Base-by-base conservation (phyloP, 2,888 invertebrate species). In the Pheosia tremula region DNA sequence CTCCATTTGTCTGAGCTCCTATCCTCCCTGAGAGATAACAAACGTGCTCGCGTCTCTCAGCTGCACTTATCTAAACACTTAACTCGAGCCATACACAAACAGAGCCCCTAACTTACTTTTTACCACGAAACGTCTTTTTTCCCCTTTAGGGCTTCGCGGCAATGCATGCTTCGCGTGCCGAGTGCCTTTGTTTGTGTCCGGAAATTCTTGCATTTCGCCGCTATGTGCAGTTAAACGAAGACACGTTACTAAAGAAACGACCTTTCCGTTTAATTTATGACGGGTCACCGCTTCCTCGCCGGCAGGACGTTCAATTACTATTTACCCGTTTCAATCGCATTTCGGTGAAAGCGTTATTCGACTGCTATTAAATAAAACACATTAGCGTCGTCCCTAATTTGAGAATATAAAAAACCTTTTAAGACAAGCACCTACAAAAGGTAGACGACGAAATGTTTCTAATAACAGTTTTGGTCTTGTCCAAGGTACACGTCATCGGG, bases 401-500 rank as follows among this genome's bases (percentile, higher is more conserved):
- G 67, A 62, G 74, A 73, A 70, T 76, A 81, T 82, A 80, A 84
- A 84, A 86, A 88, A 85, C 85, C 84, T 86, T 86, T 86, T 86
- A 87, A 83, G 89, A 88, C 89, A 84, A 89, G 88, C 82, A 84
- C 86, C 86, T 78, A 75, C 83, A 83, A 81, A 84, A 79, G 83
- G 81, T 83, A 79, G 81, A 83, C 83, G 83, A 87, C 82, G 82
- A 85, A 87, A 83, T 85, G 83, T 85, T 90, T 93, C 91, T 93
- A 93, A 93, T 93, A 90, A 91, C 83, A 89, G 89, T 92, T 93
- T 93, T 93, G 93, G 92, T 93, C 88, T 93, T 93, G 93, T 93
- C 93, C 93, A 93, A 93, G 93, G 93, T 93, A 93, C 93, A 92
- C 91, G 93, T 93, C 93, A 93, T 82, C 93, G 87, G 91, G 91